Evolutionary conservation across 2,888 invertebrate genomes (phyloP).

Genomic region (Leucophenga maculata): DNA sequence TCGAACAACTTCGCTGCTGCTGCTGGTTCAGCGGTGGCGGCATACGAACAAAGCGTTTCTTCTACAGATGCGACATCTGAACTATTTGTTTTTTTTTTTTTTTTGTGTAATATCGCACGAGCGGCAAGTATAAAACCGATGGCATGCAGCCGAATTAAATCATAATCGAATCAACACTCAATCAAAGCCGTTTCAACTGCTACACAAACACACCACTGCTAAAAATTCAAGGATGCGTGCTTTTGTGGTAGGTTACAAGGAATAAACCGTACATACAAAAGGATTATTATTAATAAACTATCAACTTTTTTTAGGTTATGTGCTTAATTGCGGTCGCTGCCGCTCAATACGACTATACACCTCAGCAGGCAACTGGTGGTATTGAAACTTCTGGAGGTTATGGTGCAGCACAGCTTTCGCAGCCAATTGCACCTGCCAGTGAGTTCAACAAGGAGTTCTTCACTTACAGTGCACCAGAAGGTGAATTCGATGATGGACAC

Average conservation of each 20-base stretch:
- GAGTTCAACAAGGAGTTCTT: slow-evolving; percentile 62
- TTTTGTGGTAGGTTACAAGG: slow-evolving; percentile 54
- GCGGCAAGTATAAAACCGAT: slow-evolving; percentile 41
- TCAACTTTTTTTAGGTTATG: slow-evolving; percentile 47
- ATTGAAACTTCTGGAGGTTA: not conserved
- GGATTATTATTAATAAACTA: not conserved
- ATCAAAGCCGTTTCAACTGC: slow-evolving; percentile 43
- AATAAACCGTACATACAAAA: not conserved
- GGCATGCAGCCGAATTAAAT: slow-evolving; percentile 25
- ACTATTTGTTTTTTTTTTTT: too few relatives aligned
- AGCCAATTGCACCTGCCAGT: slow-evolving; percentile 42
- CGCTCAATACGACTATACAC: slow-evolving; percentile 60
- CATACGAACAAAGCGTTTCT: slow-evolving; percentile 6
- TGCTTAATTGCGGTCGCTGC: slow-evolving; percentile 53
- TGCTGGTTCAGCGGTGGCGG: not conserved
- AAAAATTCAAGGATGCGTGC: slow-evolving; percentile 53
- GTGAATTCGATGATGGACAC: slow-evolving; percentile 56
- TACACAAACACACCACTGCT: slow-evolving; percentile 25
- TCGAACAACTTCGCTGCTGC: not conserved
- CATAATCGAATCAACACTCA: slow-evolving; percentile 46
- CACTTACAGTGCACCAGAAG: slow-evolving; percentile 65
- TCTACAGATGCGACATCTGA: slow-evolving; percentile 1
- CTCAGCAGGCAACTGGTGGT: slow-evolving; percentile 17
- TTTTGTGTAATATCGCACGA: not conserved
- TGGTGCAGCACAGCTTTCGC: slow-evolving; percentile 44